Conservation (phyloP, 2,888 invertebrate genomes). For the Ormyrus nitidulus region DNA sequence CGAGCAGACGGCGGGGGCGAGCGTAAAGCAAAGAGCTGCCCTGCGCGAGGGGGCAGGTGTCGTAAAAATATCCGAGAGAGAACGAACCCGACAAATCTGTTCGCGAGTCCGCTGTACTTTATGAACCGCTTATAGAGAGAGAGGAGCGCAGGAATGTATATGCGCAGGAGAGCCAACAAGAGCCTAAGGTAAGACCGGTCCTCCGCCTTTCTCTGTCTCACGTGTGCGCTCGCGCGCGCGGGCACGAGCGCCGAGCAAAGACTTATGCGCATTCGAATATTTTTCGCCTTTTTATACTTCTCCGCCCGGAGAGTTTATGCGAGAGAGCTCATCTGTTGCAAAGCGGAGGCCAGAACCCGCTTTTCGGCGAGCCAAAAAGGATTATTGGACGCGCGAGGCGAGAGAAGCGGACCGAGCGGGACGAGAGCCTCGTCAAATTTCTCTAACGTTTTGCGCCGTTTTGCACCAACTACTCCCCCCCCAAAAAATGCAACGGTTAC, state of each 20-base stretch:
- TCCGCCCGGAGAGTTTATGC: slow-evolving; percentile 25
- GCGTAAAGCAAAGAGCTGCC: slow-evolving; percentile 12
- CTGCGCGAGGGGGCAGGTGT: slow-evolving; percentile 53
- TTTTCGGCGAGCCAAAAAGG: slow-evolving; percentile 32
- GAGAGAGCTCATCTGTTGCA: slow-evolving; percentile 42
- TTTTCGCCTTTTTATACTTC: slow-evolving; percentile 49
- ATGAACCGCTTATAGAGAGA: slow-evolving; percentile 40
- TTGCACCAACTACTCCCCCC: not conserved
- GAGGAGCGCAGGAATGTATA: slow-evolving; percentile 18
- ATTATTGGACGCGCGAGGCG: slow-evolving; percentile 30
- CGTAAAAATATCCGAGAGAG: slow-evolving; percentile 62
- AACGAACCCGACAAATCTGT: slow-evolving; percentile 60
- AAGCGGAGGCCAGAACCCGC: not conserved
- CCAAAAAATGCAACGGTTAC: too few species aligned
- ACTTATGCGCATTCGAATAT: slow-evolving; percentile 53
- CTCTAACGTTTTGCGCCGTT: slow-evolving; percentile 42
- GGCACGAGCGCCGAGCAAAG: slow-evolving; percentile 17
- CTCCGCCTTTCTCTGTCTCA: not conserved
- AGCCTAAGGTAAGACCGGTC: slow-evolving; percentile 48
- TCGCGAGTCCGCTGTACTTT: slow-evolving; percentile 46
- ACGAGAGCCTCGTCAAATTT: slow-evolving; percentile 30
- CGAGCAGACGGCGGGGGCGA: not conserved
- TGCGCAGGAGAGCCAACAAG: slow-evolving; percentile 11
- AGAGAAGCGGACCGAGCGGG: not conserved
- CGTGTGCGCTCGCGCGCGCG: not conserved